Conservation (phyloP, 2,797 vertebrate species). For the Cheirogaleus major region DNA sequence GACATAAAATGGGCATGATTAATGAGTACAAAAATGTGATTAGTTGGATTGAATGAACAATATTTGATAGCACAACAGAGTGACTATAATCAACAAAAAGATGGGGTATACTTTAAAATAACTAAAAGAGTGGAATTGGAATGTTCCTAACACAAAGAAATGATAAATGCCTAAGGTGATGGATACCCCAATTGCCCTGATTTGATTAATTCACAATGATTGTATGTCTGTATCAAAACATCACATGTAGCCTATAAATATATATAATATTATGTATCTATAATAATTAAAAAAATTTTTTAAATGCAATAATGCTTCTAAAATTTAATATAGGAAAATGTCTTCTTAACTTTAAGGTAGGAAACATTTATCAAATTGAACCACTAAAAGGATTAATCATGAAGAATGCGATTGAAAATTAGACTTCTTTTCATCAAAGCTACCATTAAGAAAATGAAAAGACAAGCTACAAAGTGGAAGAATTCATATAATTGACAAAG, state of each 20-base stretch:
- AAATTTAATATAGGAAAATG: slow-evolving; percentile 17
- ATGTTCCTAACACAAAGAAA: background rate
- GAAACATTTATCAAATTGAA: slow-evolving; percentile 25
- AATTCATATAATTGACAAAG: background rate
- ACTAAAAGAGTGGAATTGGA: background rate
- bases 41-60: background rate
- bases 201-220: background rate
- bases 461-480: background rate
- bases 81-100: background rate
- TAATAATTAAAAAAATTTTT: background rate
- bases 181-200: background rate
- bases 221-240: background rate
- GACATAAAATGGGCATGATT: background rate
- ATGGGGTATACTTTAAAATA: background rate
- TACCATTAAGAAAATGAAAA: slow-evolving; percentile 22
- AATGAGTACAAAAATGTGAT: background rate
- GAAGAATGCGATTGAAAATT: background rate
- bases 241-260: background rate
- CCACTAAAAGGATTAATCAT: background rate
- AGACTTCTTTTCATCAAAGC: background rate
- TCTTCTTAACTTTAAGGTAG: background rate
- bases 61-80: background rate
- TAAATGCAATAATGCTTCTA: background rate
- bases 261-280: background rate
- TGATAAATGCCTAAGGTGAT: background rate